These are phyloP conservation scores for Pionites leucogaster DNA, from an alignment of 2,113 vertebrate species.

Conservation along the genomic window DNA sequence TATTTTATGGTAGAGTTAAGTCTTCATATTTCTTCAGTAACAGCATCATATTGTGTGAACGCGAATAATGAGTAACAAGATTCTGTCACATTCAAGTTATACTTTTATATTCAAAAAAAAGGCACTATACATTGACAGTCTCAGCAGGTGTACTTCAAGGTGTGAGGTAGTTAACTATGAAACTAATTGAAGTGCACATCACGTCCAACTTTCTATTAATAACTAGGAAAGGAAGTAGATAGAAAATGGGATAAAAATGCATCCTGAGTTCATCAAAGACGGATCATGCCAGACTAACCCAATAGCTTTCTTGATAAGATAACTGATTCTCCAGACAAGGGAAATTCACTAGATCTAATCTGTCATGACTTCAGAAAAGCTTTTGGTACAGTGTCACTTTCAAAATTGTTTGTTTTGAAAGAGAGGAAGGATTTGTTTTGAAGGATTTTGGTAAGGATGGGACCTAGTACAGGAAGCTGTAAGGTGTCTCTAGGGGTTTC, in stretches of 20 bases:
- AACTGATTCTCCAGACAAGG: slow-evolving; percentile 22
- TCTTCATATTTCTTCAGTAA: not conserved
- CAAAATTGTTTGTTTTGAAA: slow-evolving; percentile 14
- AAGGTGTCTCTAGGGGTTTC: not conserved
- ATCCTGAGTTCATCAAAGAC: slow-evolving; percentile 30
- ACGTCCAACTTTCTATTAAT: slow-evolving; percentile 24
- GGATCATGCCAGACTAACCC: slow-evolving; percentile 18
- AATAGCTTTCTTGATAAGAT: slow-evolving; percentile 33
- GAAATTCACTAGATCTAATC: slow-evolving; percentile 49
- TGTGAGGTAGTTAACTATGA: not conserved
- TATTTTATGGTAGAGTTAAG: not conserved
- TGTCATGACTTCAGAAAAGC: slow-evolving; percentile 6
- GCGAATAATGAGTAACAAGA: not conserved
- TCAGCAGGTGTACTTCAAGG: not conserved
- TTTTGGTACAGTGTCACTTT: not conserved
- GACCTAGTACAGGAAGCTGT: not conserved
- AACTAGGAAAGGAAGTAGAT: slow-evolving; percentile 12
- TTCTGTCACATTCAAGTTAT: not conserved
- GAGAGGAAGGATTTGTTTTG: not conserved
- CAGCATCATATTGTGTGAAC: not conserved
- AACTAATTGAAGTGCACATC: slow-evolving; percentile 31
- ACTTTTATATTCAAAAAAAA: not conserved
- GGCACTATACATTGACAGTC: not conserved
- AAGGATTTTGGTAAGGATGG: not conserved
- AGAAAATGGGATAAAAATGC: slow-evolving; percentile 26